Evolutionary conservation across 2,797 vertebrate species (phyloP), one percentile per base, ranked within the genome.

Genomic region (Amphiprion clarkii): DNA sequence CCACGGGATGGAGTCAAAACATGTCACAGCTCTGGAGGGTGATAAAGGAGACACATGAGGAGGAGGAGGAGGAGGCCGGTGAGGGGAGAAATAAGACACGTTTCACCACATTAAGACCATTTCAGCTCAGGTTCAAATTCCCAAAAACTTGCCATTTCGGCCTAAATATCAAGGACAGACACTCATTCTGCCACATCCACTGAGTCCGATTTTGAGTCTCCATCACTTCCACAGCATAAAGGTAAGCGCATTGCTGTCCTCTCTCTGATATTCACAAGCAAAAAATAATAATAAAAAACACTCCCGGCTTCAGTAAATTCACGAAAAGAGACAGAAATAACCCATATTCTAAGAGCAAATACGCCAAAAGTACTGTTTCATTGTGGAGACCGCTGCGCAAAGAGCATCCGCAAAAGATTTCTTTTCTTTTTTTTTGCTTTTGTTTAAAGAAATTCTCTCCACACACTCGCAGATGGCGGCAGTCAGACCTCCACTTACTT

Each of bases 1-100:
- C 11, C 17, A 60, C 25, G 5, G 55, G 44, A 82, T 23, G 39
- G 67, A 86, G 75, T 85, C 81, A 76, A 88, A 87, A 85, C 74
- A 85, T 90, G 82, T 75, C 81, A 87, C 62, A 42, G 72, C 66
- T 76, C 61, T 59, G 39, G 49, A 48, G 39, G 54, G 68, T 21
- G 46, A 55, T 33, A 40, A 44, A n/a, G 39, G 55, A 46, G 31
- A 19, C 16, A 19, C 2, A 7, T 19, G 17, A 27, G 54, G 16
- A 25, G 27, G 54, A 17, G 16, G 53, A 31, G 31, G 7, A 2
- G 29, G 53, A 42, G 21, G 49, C 11, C 3, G 23, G 33, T 67
- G 70, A 10, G 44, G 23, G 44, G 13, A 44, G 46, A 72, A 49
- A 46, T 36, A 19, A 40, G 11, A 49, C 40, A 68, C 54, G 67